Evolutionary conservation across 2,797 vertebrate species (phyloP).

Genomic region (Gymnothorax javanicus): DNA sequence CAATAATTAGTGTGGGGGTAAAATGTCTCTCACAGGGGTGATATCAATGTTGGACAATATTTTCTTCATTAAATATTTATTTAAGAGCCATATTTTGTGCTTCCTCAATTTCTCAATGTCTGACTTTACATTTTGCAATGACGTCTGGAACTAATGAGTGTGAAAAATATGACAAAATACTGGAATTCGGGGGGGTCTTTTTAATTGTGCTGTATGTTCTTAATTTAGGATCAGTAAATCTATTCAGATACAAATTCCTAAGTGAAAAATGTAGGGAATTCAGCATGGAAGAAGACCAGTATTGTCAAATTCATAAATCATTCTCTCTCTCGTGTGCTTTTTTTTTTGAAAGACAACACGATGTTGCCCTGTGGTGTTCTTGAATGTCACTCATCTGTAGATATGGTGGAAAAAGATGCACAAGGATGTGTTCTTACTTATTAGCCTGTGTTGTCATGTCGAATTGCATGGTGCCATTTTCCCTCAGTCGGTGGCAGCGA

Average conservation of each 20-base stretch:
- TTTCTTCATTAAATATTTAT: no score
- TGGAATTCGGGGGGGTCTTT: no score
- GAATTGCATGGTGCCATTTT: conserved; percentile 57
- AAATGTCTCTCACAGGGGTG: no score
- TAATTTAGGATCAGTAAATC: neutral
- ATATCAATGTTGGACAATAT: no score
- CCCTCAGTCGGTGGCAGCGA: conserved; percentile 48
- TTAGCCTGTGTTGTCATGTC: conserved; percentile 58
- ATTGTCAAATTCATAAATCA: neutral
- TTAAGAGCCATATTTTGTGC: no score
- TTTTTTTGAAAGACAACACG: neutral
- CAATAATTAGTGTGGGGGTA: no score
- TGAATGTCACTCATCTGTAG: neutral
- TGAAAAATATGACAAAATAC: no score
- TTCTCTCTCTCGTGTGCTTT: neutral
- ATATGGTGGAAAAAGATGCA: conserved; percentile 8
- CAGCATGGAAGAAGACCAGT: neutral
- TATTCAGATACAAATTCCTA: neutral
- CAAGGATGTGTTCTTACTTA: conserved; percentile 11
- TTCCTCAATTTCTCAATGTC: no score
- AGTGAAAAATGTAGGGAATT: neutral
- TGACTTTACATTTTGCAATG: no score
- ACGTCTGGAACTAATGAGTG: no score
- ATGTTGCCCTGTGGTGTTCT: neutral
- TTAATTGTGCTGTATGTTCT: neutral